phyloP scores from a whole-genome alignment of 2,113 vertebrate species.

The Entelurus aequoreus region DNA sequence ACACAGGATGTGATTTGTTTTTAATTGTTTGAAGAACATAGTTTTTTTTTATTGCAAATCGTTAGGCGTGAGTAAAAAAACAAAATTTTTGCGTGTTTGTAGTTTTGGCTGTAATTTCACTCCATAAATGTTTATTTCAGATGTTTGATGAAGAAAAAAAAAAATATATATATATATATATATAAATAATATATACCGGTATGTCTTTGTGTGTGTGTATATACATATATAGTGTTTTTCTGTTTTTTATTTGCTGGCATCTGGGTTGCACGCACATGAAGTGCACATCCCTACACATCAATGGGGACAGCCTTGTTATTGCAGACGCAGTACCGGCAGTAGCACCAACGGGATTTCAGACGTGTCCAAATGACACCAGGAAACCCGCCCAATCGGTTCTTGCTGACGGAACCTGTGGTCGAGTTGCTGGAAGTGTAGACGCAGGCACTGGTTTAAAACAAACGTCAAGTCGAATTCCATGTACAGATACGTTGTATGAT shows the following conservation, averaged over 20 bases:
- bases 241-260: neutral
- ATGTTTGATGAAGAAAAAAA: neutral
- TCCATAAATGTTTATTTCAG: too few relatives aligned
- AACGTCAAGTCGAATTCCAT: constrained; percentile 10
- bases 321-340: neutral
- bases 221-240: neutral
- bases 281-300: neutral
- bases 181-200: too few relatives aligned
- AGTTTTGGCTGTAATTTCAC: too few relatives aligned
- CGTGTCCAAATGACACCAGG: constrained; percentile 40
- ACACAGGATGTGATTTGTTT: too few relatives aligned
- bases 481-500: constrained; percentile 2
- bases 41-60: too few relatives aligned
- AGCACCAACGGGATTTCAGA: constrained; percentile 25
- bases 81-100: too few relatives aligned
- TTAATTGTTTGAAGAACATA: too few relatives aligned
- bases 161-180: too few relatives aligned
- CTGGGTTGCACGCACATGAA: too few relatives aligned
- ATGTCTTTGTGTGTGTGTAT: too few relatives aligned
- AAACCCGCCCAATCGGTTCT: constrained; percentile 58
- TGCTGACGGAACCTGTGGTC: constrained; percentile 36
- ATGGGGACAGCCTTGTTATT: constrained; percentile 9
- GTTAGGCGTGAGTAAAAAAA: too few relatives aligned
- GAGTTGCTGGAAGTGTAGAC: constrained; percentile 57
- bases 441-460: constrained; percentile 44